Conservation (phyloP, 2,888 invertebrate genomes). For the Sericinus montela region DNA sequence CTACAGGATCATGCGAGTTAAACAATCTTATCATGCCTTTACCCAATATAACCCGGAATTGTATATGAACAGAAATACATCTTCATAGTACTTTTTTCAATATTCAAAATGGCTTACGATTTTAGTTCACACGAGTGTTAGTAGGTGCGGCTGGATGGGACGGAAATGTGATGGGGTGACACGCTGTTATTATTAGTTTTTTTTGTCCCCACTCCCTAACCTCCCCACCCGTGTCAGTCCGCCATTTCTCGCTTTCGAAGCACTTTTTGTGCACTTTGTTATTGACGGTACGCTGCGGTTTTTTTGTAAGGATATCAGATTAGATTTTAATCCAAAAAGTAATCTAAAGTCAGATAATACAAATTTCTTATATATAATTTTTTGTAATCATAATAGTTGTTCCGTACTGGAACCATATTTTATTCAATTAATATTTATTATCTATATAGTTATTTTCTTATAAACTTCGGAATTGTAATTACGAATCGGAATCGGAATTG, state of each 20-base stretch:
- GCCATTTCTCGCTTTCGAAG: slow-evolving; percentile 64
- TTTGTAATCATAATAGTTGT: too few relatives aligned
- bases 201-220: slow-evolving; percentile 59
- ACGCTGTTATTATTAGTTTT: slow-evolving; percentile 77
- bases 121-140: slow-evolving; percentile 50
- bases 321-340: not conserved
- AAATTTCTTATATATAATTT: too few relatives aligned
- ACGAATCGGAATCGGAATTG: too few relatives aligned
- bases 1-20: too few relatives aligned
- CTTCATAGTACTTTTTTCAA: slow-evolving; percentile 9
- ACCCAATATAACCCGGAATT: too few relatives aligned
- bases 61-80: too few relatives aligned
- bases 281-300: slow-evolving; percentile 19
- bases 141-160: slow-evolving; percentile 58
- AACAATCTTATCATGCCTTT: too few relatives aligned
- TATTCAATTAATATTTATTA: too few relatives aligned
- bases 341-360: too few relatives aligned
- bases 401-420: too few relatives aligned
- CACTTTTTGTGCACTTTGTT: slow-evolving; percentile 56
- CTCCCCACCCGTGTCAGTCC: slow-evolving; percentile 43
- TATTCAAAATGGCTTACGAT: slow-evolving; percentile 42
- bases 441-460: too few relatives aligned
- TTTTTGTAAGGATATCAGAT: slow-evolving; percentile 13
- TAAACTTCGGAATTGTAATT: too few relatives aligned
- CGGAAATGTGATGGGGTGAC: slow-evolving; percentile 69